Evolutionary conservation across 2,888 invertebrate genomes (phyloP).

Genomic region (Agriopis aurantiaria): DNA sequence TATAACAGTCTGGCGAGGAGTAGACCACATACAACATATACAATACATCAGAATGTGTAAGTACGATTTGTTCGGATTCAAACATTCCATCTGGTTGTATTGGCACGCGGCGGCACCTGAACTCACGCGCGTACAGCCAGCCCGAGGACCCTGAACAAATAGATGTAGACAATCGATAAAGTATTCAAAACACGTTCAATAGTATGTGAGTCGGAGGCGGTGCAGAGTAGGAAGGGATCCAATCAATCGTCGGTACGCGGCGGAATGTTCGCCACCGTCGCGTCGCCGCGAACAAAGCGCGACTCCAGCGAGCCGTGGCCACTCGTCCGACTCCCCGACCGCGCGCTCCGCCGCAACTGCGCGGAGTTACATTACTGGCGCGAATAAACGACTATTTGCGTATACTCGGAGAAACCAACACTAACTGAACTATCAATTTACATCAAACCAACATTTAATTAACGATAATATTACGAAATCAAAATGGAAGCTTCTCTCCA

Average conservation of each 20-base stretch:
- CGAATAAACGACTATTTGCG: not conserved
- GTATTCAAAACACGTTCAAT: slow-evolving; percentile 24
- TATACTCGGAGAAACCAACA: too few relatives aligned
- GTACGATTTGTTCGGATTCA: not conserved
- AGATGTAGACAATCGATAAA: slow-evolving; percentile 5
- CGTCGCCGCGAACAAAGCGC: slow-evolving; percentile 2
- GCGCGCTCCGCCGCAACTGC: not conserved
- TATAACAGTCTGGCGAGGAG: too few relatives aligned
- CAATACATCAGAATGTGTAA: too few relatives aligned
- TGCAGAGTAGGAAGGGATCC: slow-evolving; percentile 6
- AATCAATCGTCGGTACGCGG: slow-evolving; percentile 10
- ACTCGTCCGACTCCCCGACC: not conserved
- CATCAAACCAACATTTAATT: too few relatives aligned
- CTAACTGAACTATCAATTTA: too few relatives aligned
- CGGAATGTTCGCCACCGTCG: slow-evolving; percentile 6
- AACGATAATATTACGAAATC: too few relatives aligned
- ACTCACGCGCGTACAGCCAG: not conserved
- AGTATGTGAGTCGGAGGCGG: slow-evolving; percentile 14
- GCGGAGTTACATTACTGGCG: not conserved
- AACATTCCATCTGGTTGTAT: too few relatives aligned
- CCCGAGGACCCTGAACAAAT: slow-evolving; percentile 10
- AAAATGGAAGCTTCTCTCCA: too few relatives aligned
- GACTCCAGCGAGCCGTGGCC: too few relatives aligned
- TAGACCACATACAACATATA: too few relatives aligned
- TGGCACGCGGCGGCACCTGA: too few relatives aligned